Percentiles rank a stretch among this genome's conserved stretches.
Conservation (phyloP, 2,113 vertebrate species). For the Myocastor coypus region DNA sequence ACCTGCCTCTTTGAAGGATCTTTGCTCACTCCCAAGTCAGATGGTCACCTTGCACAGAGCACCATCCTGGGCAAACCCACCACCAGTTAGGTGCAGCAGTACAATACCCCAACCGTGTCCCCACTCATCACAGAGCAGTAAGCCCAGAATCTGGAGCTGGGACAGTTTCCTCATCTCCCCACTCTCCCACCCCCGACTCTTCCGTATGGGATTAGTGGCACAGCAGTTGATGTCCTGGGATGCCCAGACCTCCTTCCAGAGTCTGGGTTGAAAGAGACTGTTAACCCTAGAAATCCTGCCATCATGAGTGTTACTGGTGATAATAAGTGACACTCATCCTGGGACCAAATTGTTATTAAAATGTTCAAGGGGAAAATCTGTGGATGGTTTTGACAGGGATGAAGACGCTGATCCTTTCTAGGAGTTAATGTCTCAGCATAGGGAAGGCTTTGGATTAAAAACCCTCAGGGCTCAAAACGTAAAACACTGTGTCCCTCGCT, state of each 20-base stretch:
- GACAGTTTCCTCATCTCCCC: not conserved
- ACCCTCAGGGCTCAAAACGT: not conserved
- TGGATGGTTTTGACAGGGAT: not conserved
- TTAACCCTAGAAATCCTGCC: not conserved
- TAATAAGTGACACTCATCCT: slow-evolving; percentile 12
- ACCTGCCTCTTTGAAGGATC: not conserved
- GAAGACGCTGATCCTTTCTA: slow-evolving; percentile 48
- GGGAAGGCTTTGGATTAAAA: slow-evolving; percentile 37
- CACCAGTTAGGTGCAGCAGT: accelerated
- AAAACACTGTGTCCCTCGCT: not conserved
- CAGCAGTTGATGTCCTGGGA: not conserved
- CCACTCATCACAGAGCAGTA: not conserved
- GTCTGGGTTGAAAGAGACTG: not conserved
- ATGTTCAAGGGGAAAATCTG: not conserved
- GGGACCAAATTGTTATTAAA: slow-evolving; percentile 57
- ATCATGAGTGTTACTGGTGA: not conserved
- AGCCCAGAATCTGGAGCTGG: not conserved
- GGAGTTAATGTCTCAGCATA: not conserved
- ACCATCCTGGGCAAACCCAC: not conserved
- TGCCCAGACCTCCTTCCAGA: not conserved
- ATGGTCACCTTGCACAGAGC: not conserved
- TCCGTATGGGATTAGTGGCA: not conserved
- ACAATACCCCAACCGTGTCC: accelerated
- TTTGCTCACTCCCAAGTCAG: not conserved
- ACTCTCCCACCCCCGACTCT: no score